Evolutionary conservation across 2,113 vertebrate species (phyloP).

Genomic region (Geothlypis trichas): DNA sequence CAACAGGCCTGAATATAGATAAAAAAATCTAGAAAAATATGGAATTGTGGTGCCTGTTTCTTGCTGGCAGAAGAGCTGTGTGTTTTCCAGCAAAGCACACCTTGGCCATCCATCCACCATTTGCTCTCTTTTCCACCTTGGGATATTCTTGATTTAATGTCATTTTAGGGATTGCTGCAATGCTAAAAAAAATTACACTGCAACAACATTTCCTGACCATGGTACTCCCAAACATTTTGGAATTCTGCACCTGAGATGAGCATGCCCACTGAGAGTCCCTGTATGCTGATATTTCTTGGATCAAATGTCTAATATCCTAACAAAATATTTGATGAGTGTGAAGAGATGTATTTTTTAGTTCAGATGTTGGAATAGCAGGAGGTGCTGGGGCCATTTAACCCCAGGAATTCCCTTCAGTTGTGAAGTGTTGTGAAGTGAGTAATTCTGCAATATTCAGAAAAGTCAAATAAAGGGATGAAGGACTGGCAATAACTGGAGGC

Average conservation of each 20-base stretch:
- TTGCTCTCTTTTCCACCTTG: background rate
- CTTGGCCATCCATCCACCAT: background rate
- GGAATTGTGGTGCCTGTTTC: background rate
- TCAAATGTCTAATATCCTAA: background rate
- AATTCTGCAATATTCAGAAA: conserved; percentile 6
- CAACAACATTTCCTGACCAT: background rate
- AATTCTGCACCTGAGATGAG: background rate
- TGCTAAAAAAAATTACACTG: background rate
- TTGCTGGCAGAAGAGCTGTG: background rate
- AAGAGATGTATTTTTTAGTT: background rate
- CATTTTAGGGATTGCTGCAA: background rate
- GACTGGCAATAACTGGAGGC: background rate
- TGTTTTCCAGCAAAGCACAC: background rate
- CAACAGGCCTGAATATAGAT: background rate
- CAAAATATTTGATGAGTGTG: background rate
- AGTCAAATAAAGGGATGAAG: conserved; percentile 19
- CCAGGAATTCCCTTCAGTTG: background rate
- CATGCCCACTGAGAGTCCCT: background rate
- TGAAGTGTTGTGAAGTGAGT: background rate
- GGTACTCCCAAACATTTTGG: background rate
- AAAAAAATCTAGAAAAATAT: background rate
- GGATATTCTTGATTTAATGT: background rate
- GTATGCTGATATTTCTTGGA: background rate
- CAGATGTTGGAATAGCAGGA: background rate
- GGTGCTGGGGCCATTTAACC: background rate